Evolutionary conservation across 2,888 invertebrate species (phyloP), one percentile per base, ranked within the genome.

Genomic region (Epistrophe eligans): DNA sequence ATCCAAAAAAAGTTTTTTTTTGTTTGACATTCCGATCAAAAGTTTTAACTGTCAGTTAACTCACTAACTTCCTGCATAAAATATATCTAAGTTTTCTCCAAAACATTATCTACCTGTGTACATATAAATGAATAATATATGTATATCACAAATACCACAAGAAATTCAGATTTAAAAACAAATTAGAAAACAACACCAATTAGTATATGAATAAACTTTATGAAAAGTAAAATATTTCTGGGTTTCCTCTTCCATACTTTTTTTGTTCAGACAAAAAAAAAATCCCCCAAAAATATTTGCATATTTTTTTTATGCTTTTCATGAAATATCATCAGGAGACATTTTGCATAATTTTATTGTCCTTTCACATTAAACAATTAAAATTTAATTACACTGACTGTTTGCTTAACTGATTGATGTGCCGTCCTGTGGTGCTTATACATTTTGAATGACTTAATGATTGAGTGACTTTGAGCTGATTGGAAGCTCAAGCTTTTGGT

Each of bases 361-460:
- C 66, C 79, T 67, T 62, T 62, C 32, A 62, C 64, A 79, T 57
- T 70, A 79, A 73, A 79, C 66, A 79, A 79, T 79, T 79, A 79
- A 79, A 79, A 50, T 66, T 79, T 67, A 79, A 73, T 79, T 79
- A 73, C 66, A 50, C 48, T 11, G 28, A 58, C 35, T 79, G 73
- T 72, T 64, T 79, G 66, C 17, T 73, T 24, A 73, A 73, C 72
- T 79, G 79, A 73, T 79, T 79, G 73, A 73, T 64, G 57, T 38
- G 50, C 35, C 43, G 11, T 38, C 48, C 19, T 38, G 15, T 32
- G 35, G 4, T 4, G 32, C 5, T 3, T 35, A 4, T 40, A 9
- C 43, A 55, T 40, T 55, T 2, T 55, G 71, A 55, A 71, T 45
- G 64, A 72, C 55, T 79, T 52, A 72, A 79, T 79, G 62, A 64